A percentile compares a stretch with the other conserved stretches of the same genome.
Conservation (phyloP, 1,140 invertebrate genomes). For the Aphaenogaster floridana region DNA sequence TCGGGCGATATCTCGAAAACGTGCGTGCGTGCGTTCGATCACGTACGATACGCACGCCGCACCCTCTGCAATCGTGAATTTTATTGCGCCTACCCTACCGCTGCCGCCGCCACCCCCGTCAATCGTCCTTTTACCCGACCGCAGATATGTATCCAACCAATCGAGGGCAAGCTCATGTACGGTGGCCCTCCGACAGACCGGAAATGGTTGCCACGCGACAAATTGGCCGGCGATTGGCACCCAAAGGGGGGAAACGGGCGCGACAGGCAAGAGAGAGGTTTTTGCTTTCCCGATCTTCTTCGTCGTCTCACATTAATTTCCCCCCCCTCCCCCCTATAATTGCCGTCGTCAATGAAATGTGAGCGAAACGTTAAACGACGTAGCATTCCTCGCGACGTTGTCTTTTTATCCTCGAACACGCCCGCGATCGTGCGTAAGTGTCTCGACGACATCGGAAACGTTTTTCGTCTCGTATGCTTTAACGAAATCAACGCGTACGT, state of each 20-base stretch:
- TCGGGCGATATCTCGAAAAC: constrained; percentile 56
- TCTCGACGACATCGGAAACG: constrained; percentile 69
- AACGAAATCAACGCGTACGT: constrained; percentile 70
- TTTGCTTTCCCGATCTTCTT: constrained; percentile 38
- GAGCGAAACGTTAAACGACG: background rate
- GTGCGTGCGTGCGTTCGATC: constrained; percentile 51
- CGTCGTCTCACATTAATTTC: constrained; percentile 68
- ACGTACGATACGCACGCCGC: constrained; percentile 52
- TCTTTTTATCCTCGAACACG: constrained; percentile 64
- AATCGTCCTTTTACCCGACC: constrained; percentile 66
- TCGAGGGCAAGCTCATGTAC: constrained; percentile 57
- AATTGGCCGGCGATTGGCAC: constrained; percentile 80
- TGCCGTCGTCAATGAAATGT: background rate
- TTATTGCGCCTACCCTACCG: constrained; percentile 68
- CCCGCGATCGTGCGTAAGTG: constrained; percentile 73
- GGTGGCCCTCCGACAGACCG: constrained; percentile 65
- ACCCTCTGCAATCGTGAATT: constrained; percentile 66
- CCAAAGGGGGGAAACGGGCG: constrained; percentile 30
- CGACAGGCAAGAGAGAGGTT: constrained; percentile 49
- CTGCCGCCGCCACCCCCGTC: constrained; percentile 28
- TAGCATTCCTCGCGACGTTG: background rate
- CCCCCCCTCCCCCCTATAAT: constrained; percentile 24
- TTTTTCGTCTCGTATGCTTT: constrained; percentile 76
- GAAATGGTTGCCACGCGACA: constrained; percentile 77
- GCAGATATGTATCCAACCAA: constrained; percentile 70